Evolutionary conservation across 1,140 invertebrate genomes (phyloP).

Genomic region (Drosophila athabasca): DNA sequence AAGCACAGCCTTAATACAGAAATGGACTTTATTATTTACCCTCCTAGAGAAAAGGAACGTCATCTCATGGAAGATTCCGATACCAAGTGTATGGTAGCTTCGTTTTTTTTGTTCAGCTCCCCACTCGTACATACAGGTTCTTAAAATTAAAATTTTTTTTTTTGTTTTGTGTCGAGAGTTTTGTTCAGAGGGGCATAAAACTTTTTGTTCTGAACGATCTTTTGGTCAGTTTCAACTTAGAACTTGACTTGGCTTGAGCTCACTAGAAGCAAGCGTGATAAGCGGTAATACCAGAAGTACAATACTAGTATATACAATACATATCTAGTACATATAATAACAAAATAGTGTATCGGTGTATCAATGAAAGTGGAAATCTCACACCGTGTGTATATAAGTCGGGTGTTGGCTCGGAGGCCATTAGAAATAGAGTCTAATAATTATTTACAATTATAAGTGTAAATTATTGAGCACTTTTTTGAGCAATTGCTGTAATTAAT

Average conservation of each 20-base stretch:
- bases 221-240: constrained; percentile 40
- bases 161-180: constrained; percentile 41
- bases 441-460: constrained; percentile 10
- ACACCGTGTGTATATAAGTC: constrained; percentile 27
- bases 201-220: constrained; percentile 68
- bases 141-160: constrained; percentile 14
- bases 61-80: constrained; percentile 4
- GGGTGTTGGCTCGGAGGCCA: constrained; percentile 15
- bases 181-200: constrained; percentile 53
- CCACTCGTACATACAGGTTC: constrained; percentile 52
- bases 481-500: constrained; percentile 24
- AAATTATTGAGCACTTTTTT: constrained; percentile 17
- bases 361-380: constrained; percentile 45
- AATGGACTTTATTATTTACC: no score
- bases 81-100: constrained; percentile 3
- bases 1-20: no score
- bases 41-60: neutral
- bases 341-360: constrained; percentile 9
- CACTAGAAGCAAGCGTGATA: constrained; percentile 19
- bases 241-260: constrained; percentile 8
- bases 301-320: no score
- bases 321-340: neutral
- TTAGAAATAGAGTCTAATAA: neutral
- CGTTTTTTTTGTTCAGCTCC: neutral
- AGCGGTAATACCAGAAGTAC: constrained; percentile 1